Evolutionary conservation across 2,797 vertebrate species (phyloP), one percentile per base, ranked within the genome.

Genomic region (Sebastes trivittatus): DNA sequence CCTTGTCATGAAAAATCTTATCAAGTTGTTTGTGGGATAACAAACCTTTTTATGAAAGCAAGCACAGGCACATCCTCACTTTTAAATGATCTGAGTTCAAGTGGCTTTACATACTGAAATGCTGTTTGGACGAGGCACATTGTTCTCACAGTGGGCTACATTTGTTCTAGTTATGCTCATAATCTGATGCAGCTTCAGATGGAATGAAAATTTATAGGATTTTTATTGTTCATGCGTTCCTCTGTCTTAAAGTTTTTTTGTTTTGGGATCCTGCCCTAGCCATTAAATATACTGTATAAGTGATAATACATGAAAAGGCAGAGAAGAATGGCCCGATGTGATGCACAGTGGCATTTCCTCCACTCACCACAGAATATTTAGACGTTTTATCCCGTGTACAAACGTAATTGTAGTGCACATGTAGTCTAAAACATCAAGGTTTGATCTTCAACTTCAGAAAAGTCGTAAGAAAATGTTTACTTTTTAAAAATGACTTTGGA

Each of bases 11-110:
- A 80, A 46, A 69, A 49, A 25, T 73, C 22, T 27, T 59, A 68
- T 70, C n/a, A 59, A 30, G 36, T 52, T 80, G 75, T 81, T 77
- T 59, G 5, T 1, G 3, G 18, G 80, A 61, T 32, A 66, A 46
- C 32, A 71, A 76, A 66, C 18, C 9, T 49, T 56, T 20, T 20
- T 27, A 54, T 25, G 5, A 62, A 16, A 72, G 20, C 13, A 71
- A 22, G 16, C 27, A 46, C 20, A 20, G 38, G 13, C 58, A 64
- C n/a, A 60, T 36, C 16, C 59, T 70, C 20, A 61, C 25, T 38
- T 32, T 30, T 20, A 66, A 62, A 52, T 22, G 2, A 64, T 66
- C 54, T 36, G 27, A 18, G 14, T 59, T 16, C 9, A 52, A 34
- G 38, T 36, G 18, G 25, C 38, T 54, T 16, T 20, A 29, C 32